Percentiles rank a stretch among this genome's conserved stretches.
Conservation (phyloP, 1,140 invertebrate species). For the Phthorimaea operculella region DNA sequence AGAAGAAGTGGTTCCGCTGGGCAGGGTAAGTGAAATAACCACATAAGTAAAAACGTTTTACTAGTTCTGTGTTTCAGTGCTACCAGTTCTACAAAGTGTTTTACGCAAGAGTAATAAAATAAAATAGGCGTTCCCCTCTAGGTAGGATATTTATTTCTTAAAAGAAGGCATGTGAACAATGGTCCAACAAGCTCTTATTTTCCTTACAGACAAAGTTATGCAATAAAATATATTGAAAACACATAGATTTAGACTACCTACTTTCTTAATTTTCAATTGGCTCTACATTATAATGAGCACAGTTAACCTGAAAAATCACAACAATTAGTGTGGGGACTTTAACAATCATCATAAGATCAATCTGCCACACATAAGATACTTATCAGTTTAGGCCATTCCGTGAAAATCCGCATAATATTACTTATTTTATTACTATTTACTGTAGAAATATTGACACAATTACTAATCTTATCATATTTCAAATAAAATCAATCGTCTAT, state of each 20-base stretch:
- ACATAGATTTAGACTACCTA: constrained; percentile 47
- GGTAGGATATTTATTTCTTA: constrained; percentile 15
- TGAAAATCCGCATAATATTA: constrained; percentile 1
- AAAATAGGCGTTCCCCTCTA: not conserved
- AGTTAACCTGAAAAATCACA: constrained; percentile 35
- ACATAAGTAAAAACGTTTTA: no score
- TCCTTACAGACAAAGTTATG: constrained; percentile 30
- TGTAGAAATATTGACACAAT: not conserved
- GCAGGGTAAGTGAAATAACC: no score
- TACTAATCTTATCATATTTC: not conserved
- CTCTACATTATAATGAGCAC: constrained; percentile 40
- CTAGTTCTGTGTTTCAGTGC: no score
- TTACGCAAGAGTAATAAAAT: constrained; percentile 1
- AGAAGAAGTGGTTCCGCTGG: no score
- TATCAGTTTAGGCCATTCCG: constrained; percentile 18
- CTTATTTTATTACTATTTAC: not conserved
- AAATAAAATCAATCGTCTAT: constrained; percentile 18
- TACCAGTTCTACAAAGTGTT: no score
- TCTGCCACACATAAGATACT: no score
- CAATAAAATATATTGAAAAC: constrained; percentile 51
- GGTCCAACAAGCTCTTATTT: constrained; percentile 57
- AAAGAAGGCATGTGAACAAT: constrained; percentile 60
- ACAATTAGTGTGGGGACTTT: constrained; percentile 29
- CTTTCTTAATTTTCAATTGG: constrained; percentile 15
- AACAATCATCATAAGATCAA: no score